Conservation (phyloP, 2,113 vertebrate genomes). For the Alaudala cheleensis region DNA sequence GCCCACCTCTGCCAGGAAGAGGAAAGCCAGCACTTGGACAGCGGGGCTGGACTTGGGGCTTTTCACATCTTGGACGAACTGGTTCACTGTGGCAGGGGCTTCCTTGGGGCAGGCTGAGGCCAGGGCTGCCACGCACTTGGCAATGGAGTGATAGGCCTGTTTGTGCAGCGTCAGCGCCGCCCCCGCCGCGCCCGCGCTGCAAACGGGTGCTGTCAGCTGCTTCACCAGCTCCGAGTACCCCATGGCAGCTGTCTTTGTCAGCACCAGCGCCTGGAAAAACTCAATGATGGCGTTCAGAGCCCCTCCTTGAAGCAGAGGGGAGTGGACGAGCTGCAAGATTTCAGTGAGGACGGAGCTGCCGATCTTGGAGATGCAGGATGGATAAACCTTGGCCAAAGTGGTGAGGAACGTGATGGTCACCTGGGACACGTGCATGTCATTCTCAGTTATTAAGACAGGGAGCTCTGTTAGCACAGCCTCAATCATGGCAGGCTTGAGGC, state of each 20-base stretch:
- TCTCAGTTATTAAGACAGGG: constrained; percentile 85
- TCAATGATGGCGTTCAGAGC: constrained; percentile 79
- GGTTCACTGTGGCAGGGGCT: constrained; percentile 70
- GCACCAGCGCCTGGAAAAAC: constrained; percentile 84
- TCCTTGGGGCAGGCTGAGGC: constrained; percentile 83
- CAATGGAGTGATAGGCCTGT: constrained; percentile 84
- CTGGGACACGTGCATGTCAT: constrained; percentile 93
- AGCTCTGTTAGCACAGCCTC: constrained; percentile 83
- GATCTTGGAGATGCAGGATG: constrained; percentile 82
- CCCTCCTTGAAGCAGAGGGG: constrained; percentile 86
- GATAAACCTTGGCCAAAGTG: constrained; percentile 79
- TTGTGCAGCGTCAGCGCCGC: constrained; percentile 71
- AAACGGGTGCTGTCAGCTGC: constrained; percentile 80
- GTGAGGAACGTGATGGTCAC: constrained; percentile 85
- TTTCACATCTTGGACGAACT: constrained; percentile 85
- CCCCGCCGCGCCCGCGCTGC: background rate
- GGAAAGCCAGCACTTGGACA: constrained; percentile 84
- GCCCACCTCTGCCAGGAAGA: constrained; percentile 90
- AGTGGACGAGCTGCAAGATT: constrained; percentile 83
- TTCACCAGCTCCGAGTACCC: constrained; percentile 79
- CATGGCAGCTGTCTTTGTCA: constrained; percentile 71
- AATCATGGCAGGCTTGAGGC: constrained; percentile 79
- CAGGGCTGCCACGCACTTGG: constrained; percentile 88
- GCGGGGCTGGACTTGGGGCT: constrained; percentile 76
- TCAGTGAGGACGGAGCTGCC: constrained; percentile 76